Evolutionary conservation across 23 tunicate species (phyloP).

Genomic region (Botrylloides violaceus): DNA sequence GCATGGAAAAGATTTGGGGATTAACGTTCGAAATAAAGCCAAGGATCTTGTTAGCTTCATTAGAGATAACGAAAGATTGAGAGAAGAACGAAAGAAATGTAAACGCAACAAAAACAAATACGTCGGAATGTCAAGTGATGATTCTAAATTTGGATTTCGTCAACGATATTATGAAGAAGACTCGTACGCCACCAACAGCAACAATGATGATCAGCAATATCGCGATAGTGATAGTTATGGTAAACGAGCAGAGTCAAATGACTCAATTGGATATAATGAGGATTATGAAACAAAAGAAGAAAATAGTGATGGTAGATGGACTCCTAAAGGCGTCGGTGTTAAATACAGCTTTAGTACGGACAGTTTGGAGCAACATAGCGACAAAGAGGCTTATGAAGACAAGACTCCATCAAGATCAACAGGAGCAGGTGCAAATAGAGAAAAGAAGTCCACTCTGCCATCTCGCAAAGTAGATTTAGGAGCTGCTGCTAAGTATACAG

Average conservation of each 20-base stretch:
- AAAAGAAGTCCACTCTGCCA: not conserved
- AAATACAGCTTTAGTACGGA: constrained; percentile 20
- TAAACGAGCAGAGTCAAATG: constrained; percentile 26
- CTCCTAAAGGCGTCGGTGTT: constrained; percentile 11
- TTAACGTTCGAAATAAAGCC: constrained; percentile 85
- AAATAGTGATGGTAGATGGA: not conserved
- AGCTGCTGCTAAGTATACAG: constrained; percentile 81
- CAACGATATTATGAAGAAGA: constrained; percentile 16
- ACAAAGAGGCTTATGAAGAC: constrained; percentile 36
- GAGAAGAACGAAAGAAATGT: constrained; percentile 92
- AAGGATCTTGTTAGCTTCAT: constrained; percentile 68
- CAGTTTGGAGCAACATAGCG: constrained; percentile 19
- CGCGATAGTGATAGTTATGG: constrained; percentile 3
- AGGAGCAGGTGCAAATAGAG: constrained; percentile 11
- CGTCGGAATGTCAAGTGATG: constrained; percentile 83
- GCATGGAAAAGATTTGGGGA: constrained; percentile 91
- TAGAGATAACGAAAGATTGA: constrained; percentile 67
- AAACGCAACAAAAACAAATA: constrained; percentile 89
- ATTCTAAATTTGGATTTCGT: constrained; percentile 38
- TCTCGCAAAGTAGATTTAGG: constrained; percentile 58
- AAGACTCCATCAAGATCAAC: constrained; percentile 15
- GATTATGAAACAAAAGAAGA: constrained; percentile 62
- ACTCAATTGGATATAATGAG: constrained; percentile 50
- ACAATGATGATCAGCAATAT: not conserved
- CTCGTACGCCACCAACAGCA: not conserved